phyloP scores from a whole-genome alignment of 2,888 invertebrate species.

The Pteria penguin region DNA sequence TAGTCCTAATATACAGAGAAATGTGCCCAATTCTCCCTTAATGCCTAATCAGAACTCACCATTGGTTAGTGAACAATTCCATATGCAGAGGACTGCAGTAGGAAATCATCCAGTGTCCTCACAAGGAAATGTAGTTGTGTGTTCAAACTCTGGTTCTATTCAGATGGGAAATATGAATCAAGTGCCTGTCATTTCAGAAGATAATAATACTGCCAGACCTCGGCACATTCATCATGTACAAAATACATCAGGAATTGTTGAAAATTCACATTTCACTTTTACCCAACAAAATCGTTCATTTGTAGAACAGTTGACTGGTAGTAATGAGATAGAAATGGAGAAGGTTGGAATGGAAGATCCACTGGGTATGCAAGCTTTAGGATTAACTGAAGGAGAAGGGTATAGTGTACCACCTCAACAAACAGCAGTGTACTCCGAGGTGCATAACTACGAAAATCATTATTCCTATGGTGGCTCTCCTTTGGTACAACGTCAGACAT shows the following conservation, averaged over 20 bases:
- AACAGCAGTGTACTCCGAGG: slow-evolving; percentile 19
- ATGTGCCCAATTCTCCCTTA: not conserved
- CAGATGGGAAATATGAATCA: slow-evolving; percentile 2
- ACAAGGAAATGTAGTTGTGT: not conserved
- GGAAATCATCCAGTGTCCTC: slow-evolving; percentile 1
- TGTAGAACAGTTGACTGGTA: slow-evolving; percentile 29
- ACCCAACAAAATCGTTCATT: slow-evolving; percentile 34
- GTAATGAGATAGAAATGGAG: slow-evolving; percentile 13
- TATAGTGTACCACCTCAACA: slow-evolving; percentile 2
- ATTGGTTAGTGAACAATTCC: slow-evolving; percentile 20
- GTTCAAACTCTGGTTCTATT: slow-evolving; percentile 1
- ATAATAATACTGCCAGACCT: not conserved
- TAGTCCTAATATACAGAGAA: not conserved
- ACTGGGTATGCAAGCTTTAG: slow-evolving; percentile 27
- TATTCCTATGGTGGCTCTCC: slow-evolving; percentile 11
- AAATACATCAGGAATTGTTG: not conserved
- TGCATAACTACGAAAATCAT: slow-evolving; percentile 25
- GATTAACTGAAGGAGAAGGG: not conserved
- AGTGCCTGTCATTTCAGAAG: slow-evolving; percentile 20
- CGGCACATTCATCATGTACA: not conserved
- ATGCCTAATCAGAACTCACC: slow-evolving; percentile 11
- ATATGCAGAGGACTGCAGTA: slow-evolving; percentile 4
- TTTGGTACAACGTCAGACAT: slow-evolving; percentile 28
- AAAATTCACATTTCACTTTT: not conserved
- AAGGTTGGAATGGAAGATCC: slow-evolving; percentile 20